Evolutionary conservation across 2,797 vertebrate species (phyloP).

Genomic region (Siniperca scherzeri): DNA sequence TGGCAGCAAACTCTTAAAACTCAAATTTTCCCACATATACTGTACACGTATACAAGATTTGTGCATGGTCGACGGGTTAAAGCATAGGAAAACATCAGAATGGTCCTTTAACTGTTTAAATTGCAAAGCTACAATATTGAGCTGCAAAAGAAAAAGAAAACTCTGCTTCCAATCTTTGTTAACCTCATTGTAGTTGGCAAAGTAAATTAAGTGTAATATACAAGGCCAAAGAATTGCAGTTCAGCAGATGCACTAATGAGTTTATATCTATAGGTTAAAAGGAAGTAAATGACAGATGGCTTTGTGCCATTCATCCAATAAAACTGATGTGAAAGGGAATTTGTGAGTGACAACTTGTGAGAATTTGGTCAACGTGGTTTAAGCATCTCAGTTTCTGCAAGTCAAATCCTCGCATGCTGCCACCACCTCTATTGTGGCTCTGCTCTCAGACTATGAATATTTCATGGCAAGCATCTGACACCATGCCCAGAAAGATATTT

Average conservation of each 20-base stretch:
- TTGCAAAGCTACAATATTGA: constrained; percentile 1
- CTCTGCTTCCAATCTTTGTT: constrained; percentile 11
- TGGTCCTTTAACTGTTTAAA: not conserved
- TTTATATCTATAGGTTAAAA: constrained; percentile 57
- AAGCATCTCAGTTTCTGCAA: constrained; percentile 79
- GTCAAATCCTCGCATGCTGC: constrained; percentile 78
- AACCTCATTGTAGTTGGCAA: constrained; percentile 15
- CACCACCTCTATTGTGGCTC: constrained; percentile 80
- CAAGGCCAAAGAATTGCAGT: constrained; percentile 5
- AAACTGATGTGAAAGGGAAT: constrained; percentile 72
- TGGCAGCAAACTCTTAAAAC: not conserved
- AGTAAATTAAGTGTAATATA: constrained; percentile 40
- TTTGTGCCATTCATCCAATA: constrained; percentile 55
- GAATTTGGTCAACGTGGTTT: constrained; percentile 75
- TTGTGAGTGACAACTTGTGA: constrained; percentile 77
- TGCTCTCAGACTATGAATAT: constrained; percentile 83
- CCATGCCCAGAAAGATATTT: constrained; percentile 82
- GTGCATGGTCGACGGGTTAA: not conserved
- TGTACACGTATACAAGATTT: rapidly evolving
- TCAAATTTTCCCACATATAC: too few species aligned
- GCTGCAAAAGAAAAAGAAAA: not conserved
- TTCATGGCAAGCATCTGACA: constrained; percentile 85
- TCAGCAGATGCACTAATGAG: constrained; percentile 33
- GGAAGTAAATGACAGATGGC: constrained; percentile 57
- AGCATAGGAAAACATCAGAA: not conserved